These are phyloP conservation scores for Eucriotettix oculatus DNA, from an alignment of 2,888 invertebrate species.

Conservation along the genomic window DNA sequence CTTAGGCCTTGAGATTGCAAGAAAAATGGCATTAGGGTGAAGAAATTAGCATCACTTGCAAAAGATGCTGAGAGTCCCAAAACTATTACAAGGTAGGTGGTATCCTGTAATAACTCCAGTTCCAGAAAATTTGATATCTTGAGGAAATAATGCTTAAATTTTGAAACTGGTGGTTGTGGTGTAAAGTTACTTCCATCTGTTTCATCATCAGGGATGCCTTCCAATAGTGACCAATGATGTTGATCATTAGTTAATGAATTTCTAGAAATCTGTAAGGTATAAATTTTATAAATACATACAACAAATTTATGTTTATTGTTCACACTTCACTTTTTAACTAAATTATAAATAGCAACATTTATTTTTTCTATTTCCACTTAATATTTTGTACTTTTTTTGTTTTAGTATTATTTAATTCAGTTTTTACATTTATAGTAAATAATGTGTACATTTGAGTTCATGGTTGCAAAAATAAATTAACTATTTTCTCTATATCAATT, in stretches of 20 bases:
- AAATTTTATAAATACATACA: neutral
- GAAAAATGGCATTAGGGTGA: constrained; percentile 8
- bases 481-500: no score
- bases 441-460: no score
- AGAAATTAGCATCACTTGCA: constrained; percentile 9
- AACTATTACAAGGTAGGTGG: constrained; percentile 20
- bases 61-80: constrained; percentile 7
- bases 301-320: no score
- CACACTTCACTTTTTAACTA: no score
- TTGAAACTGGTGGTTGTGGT: neutral
- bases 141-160: neutral
- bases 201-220: neutral
- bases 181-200: neutral
- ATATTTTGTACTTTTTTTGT: no score
- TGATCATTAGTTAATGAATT: neutral
- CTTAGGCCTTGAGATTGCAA: constrained; percentile 1
- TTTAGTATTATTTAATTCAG: no score
- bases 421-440: no score
- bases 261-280: neutral
- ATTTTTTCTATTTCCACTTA: no score
- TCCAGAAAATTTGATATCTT: constrained; percentile 33
- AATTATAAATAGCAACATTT: no score
- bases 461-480: no score
- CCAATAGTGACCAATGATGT: neutral
- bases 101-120: constrained; percentile 41